A percentile compares a stretch with the other conserved stretches of the same genome.
These are phyloP conservation scores for Caranx ignobilis DNA, from an alignment of 2,113 vertebrate genomes.

Conservation along the genomic window DNA sequence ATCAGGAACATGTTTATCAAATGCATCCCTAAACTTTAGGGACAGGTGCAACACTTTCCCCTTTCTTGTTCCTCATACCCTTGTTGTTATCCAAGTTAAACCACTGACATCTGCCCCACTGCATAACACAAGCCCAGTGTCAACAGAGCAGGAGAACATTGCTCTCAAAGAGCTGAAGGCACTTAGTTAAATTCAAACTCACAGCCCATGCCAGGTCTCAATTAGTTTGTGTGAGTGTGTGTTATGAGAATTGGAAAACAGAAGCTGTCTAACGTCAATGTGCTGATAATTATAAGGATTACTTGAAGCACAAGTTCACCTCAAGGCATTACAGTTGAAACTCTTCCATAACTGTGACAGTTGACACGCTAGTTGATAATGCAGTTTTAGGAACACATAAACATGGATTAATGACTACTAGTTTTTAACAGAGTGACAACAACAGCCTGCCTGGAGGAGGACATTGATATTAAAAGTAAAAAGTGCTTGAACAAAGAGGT, in stretches of 20 bases:
- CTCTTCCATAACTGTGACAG: too few relatives aligned
- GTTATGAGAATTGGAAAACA: not conserved
- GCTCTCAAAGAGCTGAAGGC: not conserved
- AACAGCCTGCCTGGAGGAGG: too few relatives aligned
- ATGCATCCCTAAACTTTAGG: not conserved
- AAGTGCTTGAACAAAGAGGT: not conserved
- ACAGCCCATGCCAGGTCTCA: not conserved
- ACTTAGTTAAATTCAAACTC: not conserved
- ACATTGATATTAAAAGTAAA: too few relatives aligned
- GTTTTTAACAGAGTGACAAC: too few relatives aligned
- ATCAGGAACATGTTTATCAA: not conserved
- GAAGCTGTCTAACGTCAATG: not conserved
- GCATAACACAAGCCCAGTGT: conserved; percentile 13
- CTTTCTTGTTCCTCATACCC: not conserved
- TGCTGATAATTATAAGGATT: not conserved
- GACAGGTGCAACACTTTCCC: not conserved
- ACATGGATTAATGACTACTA: too few relatives aligned
- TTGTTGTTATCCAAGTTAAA: not conserved
- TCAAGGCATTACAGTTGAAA: too few relatives aligned
- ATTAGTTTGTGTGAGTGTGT: not conserved
- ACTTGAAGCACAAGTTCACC: too few relatives aligned
- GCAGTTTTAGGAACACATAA: too few relatives aligned
- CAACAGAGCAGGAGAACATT: conserved; percentile 31
- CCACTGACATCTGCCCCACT: not conserved
- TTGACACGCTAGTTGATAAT: too few relatives aligned